These are phyloP conservation scores for Ectropis crepuscularia DNA, from an alignment of 2,888 invertebrate species.

Conservation along the genomic window DNA sequence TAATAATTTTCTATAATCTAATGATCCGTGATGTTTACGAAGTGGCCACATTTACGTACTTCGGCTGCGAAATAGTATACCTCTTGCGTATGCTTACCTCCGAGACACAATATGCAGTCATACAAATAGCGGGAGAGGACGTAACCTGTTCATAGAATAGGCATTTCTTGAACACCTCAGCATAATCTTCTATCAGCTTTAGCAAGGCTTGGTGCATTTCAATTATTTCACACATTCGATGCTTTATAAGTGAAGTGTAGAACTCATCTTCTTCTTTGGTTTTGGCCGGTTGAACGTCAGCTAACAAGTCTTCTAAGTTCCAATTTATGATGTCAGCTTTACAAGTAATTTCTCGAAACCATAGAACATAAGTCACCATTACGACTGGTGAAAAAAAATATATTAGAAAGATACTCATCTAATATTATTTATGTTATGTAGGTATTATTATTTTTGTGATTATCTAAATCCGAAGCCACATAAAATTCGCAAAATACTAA, in stretches of 20 bases:
- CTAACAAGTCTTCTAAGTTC: slow-evolving; percentile 27
- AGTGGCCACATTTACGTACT: no score
- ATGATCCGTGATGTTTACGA: no score
- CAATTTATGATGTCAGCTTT: slow-evolving; percentile 24
- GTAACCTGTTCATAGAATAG: slow-evolving; percentile 28
- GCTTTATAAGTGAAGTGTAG: slow-evolving; percentile 12
- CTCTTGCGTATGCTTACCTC: slow-evolving; percentile 21
- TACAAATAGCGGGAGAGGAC: slow-evolving; percentile 28
- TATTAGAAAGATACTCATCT: not conserved
- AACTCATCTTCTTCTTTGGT: slow-evolving; percentile 15
- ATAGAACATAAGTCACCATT: slow-evolving; percentile 15
- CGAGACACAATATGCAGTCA: slow-evolving; percentile 28
- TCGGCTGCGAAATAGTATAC: no score
- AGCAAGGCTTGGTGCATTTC: slow-evolving; percentile 37
- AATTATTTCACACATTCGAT: slow-evolving; percentile 31
- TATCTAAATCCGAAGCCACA: slow-evolving; percentile 16
- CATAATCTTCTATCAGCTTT: slow-evolving; percentile 27
- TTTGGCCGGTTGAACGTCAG: slow-evolving; percentile 24
- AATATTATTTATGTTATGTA: not conserved
- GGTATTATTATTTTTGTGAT: not conserved
- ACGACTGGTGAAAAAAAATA: slow-evolving; percentile 11
- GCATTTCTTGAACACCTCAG: slow-evolving; percentile 29
- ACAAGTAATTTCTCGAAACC: slow-evolving; percentile 27
- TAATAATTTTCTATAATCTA: no score
- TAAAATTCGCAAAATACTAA: not conserved